A percentile compares a stretch with the other conserved stretches of the same genome.
Conservation (phyloP, 2,888 invertebrate species). For the Peribatodes rhomboidaria region DNA sequence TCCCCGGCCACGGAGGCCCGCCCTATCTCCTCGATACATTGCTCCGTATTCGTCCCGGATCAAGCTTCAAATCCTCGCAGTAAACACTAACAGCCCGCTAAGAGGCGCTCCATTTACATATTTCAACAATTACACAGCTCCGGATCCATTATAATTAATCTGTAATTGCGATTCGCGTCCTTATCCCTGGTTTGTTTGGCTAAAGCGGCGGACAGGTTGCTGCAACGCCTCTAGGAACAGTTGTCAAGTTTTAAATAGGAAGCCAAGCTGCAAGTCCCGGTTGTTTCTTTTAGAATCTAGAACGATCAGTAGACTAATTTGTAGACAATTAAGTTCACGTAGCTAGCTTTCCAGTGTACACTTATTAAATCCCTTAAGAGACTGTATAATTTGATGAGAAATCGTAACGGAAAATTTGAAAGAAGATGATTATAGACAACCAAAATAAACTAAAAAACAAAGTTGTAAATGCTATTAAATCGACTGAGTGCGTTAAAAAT, state of each 20-base stretch:
- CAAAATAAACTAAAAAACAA: no score
- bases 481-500: no score
- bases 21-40: constrained; percentile 3
- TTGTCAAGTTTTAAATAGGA: neutral
- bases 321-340: no score
- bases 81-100: constrained; percentile 38
- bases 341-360: no score
- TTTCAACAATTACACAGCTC: constrained; percentile 57
- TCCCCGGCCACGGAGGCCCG: neutral
- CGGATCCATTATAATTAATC: constrained; percentile 75
- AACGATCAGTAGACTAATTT: no score
- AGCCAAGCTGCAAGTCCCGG: neutral
- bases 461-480: no score
- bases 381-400: no score
- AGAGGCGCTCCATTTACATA: constrained; percentile 62
- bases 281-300: neutral
- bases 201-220: constrained; percentile 7
- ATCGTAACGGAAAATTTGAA: no score
- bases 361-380: no score
- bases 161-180: constrained; percentile 67
- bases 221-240: neutral
- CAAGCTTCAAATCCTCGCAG: constrained; percentile 38
- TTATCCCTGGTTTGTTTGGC: constrained; percentile 63
- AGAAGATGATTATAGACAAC: no score
- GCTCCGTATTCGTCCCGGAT: constrained; percentile 15